phyloP scores from a whole-genome alignment of 2,888 invertebrate genomes.

The Chaetogeoica ovagalla region DNA sequence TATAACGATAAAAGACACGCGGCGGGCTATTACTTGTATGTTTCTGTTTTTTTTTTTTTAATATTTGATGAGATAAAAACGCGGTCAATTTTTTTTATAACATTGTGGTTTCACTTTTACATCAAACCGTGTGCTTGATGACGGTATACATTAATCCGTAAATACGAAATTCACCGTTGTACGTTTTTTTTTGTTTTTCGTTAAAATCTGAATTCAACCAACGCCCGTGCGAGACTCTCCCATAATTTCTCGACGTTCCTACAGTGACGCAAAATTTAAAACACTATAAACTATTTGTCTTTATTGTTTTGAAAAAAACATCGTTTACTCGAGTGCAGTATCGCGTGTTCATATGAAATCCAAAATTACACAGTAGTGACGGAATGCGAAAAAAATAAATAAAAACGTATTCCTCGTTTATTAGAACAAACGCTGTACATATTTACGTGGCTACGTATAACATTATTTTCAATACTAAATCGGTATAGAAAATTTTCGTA shows the following conservation, averaged over 20 bases:
- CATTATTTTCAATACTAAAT: too few relatives aligned
- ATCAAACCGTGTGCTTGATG: background rate
- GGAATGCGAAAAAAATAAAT: too few relatives aligned
- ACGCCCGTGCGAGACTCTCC: constrained; percentile 10
- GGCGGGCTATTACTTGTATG: background rate
- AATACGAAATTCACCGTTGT: background rate
- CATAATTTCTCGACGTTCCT: constrained; percentile 5
- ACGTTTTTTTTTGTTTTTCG: background rate
- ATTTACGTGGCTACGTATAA: too few relatives aligned
- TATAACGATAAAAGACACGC: constrained; percentile 16
- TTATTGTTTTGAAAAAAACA: background rate
- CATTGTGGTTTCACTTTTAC: background rate
- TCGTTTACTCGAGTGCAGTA: background rate
- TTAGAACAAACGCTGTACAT: too few relatives aligned
- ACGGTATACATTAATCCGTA: background rate
- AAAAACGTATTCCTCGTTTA: too few relatives aligned
- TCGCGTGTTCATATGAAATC: background rate
- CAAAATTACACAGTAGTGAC: background rate
- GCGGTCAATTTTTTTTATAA: background rate
- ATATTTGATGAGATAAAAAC: constrained; percentile 37
- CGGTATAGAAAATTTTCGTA: too few relatives aligned
- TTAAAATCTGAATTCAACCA: constrained; percentile 21
- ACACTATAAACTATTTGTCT: background rate
- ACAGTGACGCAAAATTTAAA: background rate
- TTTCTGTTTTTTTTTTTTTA: constrained; percentile 24